Evolutionary conservation across 2,113 vertebrate genomes (phyloP).

Genomic region (Penelope pileata): DNA sequence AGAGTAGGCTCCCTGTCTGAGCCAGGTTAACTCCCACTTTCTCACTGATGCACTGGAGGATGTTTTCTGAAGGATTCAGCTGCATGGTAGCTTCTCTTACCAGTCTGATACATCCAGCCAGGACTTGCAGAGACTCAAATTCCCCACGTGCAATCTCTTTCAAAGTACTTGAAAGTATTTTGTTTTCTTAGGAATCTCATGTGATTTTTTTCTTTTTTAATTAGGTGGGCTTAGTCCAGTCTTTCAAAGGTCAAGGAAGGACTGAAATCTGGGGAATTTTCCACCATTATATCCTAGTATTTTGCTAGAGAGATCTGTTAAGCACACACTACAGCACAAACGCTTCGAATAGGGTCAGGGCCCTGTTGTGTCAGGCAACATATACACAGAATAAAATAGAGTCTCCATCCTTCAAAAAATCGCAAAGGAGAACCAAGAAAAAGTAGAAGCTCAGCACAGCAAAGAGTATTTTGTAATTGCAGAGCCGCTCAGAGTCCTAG

Average conservation of each 20-base stretch:
- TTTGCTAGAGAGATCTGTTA: background rate
- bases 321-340: background rate
- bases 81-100: background rate
- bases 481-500: background rate
- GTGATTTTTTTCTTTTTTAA: background rate
- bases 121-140: background rate
- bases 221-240: background rate
- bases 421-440: background rate
- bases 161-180: background rate
- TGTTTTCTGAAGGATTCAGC: conserved; percentile 29
- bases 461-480: background rate
- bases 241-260: background rate
- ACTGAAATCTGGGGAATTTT: background rate
- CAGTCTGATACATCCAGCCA: background rate
- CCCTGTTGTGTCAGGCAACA: background rate
- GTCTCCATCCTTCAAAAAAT: background rate
- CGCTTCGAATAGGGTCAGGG: background rate
- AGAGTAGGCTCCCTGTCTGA: background rate
- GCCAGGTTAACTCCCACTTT: conserved; percentile 51
- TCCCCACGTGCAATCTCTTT: background rate
- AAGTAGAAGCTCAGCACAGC: background rate
- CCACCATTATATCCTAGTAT: background rate
- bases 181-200: background rate
- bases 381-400: background rate
- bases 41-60: background rate